phyloP scores from a whole-genome alignment of 2,113 vertebrate species.

The Gracilinanus agilis region DNA sequence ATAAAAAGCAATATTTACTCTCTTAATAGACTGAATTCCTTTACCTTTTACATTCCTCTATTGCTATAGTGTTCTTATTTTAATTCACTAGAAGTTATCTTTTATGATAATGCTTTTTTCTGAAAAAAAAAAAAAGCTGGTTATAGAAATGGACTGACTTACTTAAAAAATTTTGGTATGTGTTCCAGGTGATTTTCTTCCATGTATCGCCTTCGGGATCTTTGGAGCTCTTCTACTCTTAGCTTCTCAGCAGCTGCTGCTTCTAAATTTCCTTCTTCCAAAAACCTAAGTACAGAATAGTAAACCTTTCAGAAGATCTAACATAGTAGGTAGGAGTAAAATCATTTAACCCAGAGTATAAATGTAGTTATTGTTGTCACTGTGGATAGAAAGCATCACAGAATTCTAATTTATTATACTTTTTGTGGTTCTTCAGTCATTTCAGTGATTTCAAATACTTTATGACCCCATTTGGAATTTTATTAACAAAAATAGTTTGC shows the following conservation, averaged over 20 bases:
- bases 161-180: conserved; percentile 98
- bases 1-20: conserved; percentile 19
- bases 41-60: not conserved
- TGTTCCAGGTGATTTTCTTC: conserved; percentile 95
- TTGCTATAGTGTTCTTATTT: not conserved
- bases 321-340: not conserved
- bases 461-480: not conserved
- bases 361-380: not conserved
- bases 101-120: not conserved
- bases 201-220: conserved; percentile 91
- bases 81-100: not conserved
- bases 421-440: not conserved
- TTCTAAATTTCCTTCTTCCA: conserved; percentile 97
- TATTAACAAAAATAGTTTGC: not conserved
- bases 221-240: conserved; percentile 97
- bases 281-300: conserved; percentile 83
- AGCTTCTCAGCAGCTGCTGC: conserved; percentile 94
- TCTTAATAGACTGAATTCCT: conserved; percentile 8
- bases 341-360: not conserved
- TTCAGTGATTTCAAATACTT: not conserved
- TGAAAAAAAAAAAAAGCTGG: not conserved
- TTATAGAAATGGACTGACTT: conserved; percentile 75
- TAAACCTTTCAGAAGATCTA: conserved; percentile 55
- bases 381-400: not conserved
- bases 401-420: not conserved